A percentile compares a stretch with the other conserved stretches of the same genome.
phyloP scores from a whole-genome alignment of 2,113 vertebrate genomes.

The Sylvia atricapilla region DNA sequence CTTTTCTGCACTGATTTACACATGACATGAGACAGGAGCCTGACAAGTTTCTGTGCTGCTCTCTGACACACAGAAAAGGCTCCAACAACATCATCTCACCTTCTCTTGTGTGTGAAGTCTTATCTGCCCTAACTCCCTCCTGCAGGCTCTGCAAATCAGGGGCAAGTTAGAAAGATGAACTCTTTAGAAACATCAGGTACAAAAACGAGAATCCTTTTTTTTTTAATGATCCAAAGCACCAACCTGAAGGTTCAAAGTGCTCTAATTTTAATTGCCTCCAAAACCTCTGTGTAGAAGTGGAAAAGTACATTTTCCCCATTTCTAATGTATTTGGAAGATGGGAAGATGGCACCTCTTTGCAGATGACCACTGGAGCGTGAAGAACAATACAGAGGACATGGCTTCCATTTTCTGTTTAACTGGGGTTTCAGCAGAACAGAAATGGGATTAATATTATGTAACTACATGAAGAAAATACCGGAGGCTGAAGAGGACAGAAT shows the following conservation, averaged over 20 bases:
- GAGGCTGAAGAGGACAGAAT: neutral
- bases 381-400: neutral
- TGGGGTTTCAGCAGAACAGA: neutral
- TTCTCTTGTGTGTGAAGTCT: neutral
- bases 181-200: neutral
- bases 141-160: neutral
- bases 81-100: neutral
- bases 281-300: neutral
- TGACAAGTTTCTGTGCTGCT: accelerated
- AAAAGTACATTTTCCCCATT: neutral
- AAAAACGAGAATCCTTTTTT: neutral
- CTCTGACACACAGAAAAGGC: neutral
- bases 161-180: neutral
- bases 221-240: neutral
- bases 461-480: neutral
- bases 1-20: neutral
- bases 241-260: neutral
- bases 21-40: neutral
- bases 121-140: neutral
- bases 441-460: neutral
- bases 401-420: neutral
- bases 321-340: neutral
- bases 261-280: neutral
- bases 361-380: neutral
- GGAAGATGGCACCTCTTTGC: neutral